Evolutionary conservation across 2,888 invertebrate genomes (phyloP).

Genomic region (Nipponacmea schrenckii): DNA sequence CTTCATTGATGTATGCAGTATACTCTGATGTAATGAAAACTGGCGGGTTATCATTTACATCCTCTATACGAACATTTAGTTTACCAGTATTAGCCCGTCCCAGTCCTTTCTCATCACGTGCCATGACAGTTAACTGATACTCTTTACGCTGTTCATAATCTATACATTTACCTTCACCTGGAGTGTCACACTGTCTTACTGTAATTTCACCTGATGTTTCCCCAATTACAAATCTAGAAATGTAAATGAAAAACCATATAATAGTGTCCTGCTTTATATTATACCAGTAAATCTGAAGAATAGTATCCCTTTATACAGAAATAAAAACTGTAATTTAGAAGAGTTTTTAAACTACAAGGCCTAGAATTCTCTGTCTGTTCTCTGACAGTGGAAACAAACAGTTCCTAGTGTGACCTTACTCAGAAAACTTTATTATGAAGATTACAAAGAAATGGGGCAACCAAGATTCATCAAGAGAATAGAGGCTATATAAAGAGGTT

Average conservation of each 20-base stretch:
- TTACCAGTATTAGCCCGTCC: conserved; percentile 63
- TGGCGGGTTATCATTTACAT: conserved; percentile 71
- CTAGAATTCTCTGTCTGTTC: no score
- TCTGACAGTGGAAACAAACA: no score
- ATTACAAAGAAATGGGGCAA: no score
- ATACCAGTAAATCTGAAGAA: not conserved
- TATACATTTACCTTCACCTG: conserved; percentile 74
- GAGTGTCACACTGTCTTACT: conserved; percentile 72
- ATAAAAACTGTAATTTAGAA: no score
- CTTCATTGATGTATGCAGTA: conserved; percentile 50
- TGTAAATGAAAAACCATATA: not conserved
- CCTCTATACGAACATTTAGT: conserved; percentile 43
- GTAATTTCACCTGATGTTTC: conserved; percentile 85
- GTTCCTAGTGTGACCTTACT: no score
- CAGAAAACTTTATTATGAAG: no score
- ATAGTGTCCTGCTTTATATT: not conserved
- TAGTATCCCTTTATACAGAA: no score
- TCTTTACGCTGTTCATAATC: conserved; percentile 66
- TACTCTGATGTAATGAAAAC: conserved; percentile 64
- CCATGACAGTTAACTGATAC: conserved; percentile 45
- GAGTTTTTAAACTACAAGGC: no score
- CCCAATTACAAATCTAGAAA: conserved; percentile 79
- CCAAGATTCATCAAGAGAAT: no score
- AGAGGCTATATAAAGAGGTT: no score
- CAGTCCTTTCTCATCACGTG: conserved; percentile 81